Conservation (phyloP, 1,140 invertebrate species). For the Akabosia matsudoensis region DNA sequence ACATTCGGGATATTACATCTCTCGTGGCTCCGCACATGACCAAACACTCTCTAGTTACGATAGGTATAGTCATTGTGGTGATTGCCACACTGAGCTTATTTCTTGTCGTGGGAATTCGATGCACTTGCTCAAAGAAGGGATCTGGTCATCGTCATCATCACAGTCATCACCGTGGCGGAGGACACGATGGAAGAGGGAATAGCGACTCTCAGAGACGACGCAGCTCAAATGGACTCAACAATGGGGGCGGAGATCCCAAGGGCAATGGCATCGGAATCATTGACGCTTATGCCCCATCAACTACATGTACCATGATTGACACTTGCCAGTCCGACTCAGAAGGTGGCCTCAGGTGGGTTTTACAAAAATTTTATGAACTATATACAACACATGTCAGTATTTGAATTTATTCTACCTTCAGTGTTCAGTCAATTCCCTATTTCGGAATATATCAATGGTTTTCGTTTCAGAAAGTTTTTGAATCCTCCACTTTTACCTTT, state of each 20-base stretch:
- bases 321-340: slow-evolving; percentile 45
- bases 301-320: slow-evolving; percentile 41
- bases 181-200: neutral
- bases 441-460: too few relatives aligned
- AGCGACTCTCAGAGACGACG: neutral
- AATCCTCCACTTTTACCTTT: too few relatives aligned
- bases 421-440: too few relatives aligned
- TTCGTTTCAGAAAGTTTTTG: too few relatives aligned
- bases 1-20: slow-evolving; percentile 33
- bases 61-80: slow-evolving; percentile 39
- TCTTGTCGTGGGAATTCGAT: slow-evolving; percentile 45
- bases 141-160: slow-evolving; percentile 25
- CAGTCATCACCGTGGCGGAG: neutral
- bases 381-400: too few relatives aligned
- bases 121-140: slow-evolving; percentile 38
- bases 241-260: slow-evolving; percentile 37
- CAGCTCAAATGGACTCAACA: slow-evolving; percentile 31
- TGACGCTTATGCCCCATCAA: slow-evolving; percentile 44
- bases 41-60: slow-evolving; percentile 44
- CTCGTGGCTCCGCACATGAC: slow-evolving; percentile 45
- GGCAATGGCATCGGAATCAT: slow-evolving; percentile 45
- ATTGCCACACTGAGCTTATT: slow-evolving; percentile 40
- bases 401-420: neutral
- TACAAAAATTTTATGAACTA: too few relatives aligned
- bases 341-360: slow-evolving; percentile 16